phyloP scores from a whole-genome alignment of 1,140 invertebrate species.

The Zaprionus kolodkinae region DNA sequence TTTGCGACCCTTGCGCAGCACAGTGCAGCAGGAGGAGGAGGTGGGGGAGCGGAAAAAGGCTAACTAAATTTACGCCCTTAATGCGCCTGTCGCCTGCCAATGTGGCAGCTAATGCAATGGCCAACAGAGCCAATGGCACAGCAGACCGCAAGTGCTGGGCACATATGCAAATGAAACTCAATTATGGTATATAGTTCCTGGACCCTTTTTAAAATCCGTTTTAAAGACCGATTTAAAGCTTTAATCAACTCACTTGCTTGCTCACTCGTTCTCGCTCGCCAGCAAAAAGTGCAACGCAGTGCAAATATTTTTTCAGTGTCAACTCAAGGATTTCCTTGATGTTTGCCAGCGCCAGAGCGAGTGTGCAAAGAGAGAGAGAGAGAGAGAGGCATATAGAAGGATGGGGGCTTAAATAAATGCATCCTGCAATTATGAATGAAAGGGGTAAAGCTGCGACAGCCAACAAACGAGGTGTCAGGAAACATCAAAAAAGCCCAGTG shows the following conservation, averaged over 20 bases:
- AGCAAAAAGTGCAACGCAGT: slow-evolving; percentile 31
- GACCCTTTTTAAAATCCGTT: background rate
- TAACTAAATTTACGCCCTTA: slow-evolving; percentile 46
- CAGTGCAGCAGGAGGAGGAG: background rate
- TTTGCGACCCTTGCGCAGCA: slow-evolving; percentile 31
- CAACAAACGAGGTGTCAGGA: slow-evolving; percentile 47
- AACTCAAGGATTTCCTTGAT: slow-evolving; percentile 80
- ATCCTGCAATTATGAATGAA: slow-evolving; percentile 79
- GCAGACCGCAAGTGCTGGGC: slow-evolving; percentile 13
- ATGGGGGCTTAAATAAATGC: slow-evolving; percentile 63
- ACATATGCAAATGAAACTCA: slow-evolving; percentile 42
- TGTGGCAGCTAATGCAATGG: slow-evolving; percentile 41
- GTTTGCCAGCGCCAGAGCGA: slow-evolving; percentile 53
- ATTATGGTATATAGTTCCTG: slow-evolving; percentile 34
- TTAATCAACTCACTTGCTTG: slow-evolving; percentile 10
- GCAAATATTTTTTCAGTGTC: slow-evolving; percentile 76
- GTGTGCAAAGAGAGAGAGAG: background rate
- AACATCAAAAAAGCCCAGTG: slow-evolving; percentile 50
- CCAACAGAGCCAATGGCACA: background rate
- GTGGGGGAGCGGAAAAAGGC: slow-evolving; percentile 9
- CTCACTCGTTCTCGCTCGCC: background rate
- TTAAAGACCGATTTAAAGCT: slow-evolving; percentile 8
- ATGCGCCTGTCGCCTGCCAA: slow-evolving; percentile 22
- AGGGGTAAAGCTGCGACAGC: slow-evolving; percentile 40
- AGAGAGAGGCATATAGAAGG: background rate